Percentiles rank a stretch among this genome's conserved stretches.
Evolutionary conservation across 2,888 invertebrate genomes (phyloP).

Genomic region (Erebia ligea): DNA sequence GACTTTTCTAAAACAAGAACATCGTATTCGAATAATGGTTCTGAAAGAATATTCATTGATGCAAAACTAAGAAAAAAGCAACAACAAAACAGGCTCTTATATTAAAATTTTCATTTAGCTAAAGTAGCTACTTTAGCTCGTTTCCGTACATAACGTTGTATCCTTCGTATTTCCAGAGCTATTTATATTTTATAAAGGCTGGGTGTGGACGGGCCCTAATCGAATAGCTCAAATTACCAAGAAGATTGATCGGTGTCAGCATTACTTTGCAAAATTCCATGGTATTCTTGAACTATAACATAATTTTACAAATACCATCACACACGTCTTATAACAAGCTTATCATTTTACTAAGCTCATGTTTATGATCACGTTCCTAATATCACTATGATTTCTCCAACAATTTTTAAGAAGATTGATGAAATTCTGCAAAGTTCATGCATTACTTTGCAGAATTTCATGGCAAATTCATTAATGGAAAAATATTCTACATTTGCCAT

Average conservation of each 20-base stretch:
- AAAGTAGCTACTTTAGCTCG: neutral
- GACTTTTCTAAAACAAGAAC: no score
- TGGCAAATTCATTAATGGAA: neutral
- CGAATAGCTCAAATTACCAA: constrained; percentile 5
- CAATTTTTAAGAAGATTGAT: neutral
- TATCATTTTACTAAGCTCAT: no score
- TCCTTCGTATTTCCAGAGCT: neutral
- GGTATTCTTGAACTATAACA: neutral
- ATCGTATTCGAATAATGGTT: neutral
- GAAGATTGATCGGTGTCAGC: constrained; percentile 2
- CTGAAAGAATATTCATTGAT: neutral
- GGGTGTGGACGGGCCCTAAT: constrained; percentile 8
- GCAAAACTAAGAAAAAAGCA: neutral
- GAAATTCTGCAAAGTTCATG: neutral
- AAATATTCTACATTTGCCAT: neutral
- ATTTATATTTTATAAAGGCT: neutral
- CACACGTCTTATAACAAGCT: neutral
- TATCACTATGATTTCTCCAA: neutral
- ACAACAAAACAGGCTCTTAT: neutral
- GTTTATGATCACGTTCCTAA: no score
- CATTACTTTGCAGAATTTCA: neutral
- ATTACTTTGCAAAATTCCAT: constrained; percentile 10
- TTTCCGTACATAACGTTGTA: neutral
- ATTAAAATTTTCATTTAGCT: constrained; percentile 17
- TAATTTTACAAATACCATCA: neutral